Evolutionary conservation across 2,888 invertebrate species (phyloP).

Genomic region (Zelleria hepariella): DNA sequence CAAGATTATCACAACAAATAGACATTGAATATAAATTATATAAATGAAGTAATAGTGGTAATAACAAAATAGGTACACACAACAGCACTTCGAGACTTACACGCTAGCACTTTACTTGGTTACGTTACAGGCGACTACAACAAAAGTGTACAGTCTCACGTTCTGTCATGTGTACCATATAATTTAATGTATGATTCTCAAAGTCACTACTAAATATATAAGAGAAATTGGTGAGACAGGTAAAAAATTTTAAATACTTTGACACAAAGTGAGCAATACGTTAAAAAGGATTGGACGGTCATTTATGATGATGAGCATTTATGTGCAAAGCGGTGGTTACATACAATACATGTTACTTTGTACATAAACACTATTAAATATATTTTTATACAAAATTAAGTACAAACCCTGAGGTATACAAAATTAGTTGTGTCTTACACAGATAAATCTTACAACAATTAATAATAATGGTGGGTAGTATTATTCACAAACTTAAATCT

Average conservation of each 20-base stretch:
- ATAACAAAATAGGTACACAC: no score
- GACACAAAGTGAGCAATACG: background rate
- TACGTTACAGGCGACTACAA: no score
- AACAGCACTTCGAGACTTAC: no score
- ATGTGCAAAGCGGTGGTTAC: background rate
- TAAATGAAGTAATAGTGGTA: no score
- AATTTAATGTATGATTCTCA: background rate
- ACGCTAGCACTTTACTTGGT: no score
- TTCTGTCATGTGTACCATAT: no score
- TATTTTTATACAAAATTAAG: background rate
- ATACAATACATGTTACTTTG: background rate
- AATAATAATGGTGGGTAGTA: constrained; percentile 6
- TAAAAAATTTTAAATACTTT: background rate
- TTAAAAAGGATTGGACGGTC: background rate
- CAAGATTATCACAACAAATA: no score
- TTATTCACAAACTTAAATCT: background rate
- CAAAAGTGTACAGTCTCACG: no score
- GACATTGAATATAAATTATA: no score
- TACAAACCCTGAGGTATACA: constrained; percentile 2
- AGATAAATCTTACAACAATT: constrained; percentile 10
- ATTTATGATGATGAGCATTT: background rate
- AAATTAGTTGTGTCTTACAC: constrained; percentile 7
- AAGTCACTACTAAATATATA: no score
- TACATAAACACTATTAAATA: background rate
- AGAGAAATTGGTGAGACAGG: background rate